Base-by-base conservation (phyloP, 2,888 invertebrate species). In the Fragum sueziense region DNA sequence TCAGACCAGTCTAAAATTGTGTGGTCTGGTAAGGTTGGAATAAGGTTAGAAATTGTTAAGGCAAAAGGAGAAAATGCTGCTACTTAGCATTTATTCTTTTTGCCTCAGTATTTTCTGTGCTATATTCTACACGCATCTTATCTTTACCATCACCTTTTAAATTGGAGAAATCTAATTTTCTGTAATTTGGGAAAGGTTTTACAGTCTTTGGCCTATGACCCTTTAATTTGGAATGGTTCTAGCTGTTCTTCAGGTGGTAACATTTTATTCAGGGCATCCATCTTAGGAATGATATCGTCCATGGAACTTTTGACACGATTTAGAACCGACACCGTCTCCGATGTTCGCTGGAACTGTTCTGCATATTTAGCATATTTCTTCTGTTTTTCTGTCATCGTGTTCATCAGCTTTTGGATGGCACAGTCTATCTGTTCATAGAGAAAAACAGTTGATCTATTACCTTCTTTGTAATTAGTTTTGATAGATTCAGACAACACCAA, bases 361-460 rank as follows among this genome's bases (percentile, higher is more conserved):
- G 97, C 96, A 93, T 97, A 96, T 9, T 96, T 96, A 0, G 97
- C 96, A 93, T 96, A 97, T 27, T 95, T 95, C 87, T 97, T 96
- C 92, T 98, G 98, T 88, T 96, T 95, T 70, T 98, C 98, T 1
- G 96, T 95, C 89, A 97, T 95, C 2, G 94, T 93, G 7, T 94
- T 94, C 88, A 97, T 95, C 2, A 97, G 93, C 59, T 95, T 95
- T 0, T 95, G 94, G 52, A 97, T 94, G 61, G 96, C 96, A 17
- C 94, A 94, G 90, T 97, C 97, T 11, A 95, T 94, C 96, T 96
- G 91, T 34, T 88, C 85, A 70, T 51, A 72, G 9, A 62, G 29
- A 20, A 62, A 33, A 62, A 14, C 47, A 47, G 3, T 47, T 47
- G 2, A 47, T 37, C 7, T n/a, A n/a, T n/a, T n/a, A n/a, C n/a